phyloP scores from a whole-genome alignment of 2,113 vertebrate species.

The Burhinus oedicnemus region DNA sequence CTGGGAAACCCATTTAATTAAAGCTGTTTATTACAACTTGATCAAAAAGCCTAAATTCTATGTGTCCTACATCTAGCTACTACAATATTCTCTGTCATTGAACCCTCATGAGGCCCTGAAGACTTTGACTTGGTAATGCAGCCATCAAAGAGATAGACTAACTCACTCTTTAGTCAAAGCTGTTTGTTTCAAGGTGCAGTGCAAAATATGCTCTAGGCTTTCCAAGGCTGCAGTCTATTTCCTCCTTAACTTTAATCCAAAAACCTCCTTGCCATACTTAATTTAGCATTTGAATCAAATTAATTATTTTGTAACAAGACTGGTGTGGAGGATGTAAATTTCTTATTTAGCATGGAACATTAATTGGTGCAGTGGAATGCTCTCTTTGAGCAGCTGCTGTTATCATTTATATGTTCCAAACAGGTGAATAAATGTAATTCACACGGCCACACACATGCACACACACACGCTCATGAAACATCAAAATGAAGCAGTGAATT shows the following conservation, averaged over 20 bases:
- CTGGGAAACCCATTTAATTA: conserved; percentile 77
- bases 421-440: background rate
- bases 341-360: conserved; percentile 53
- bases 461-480: background rate
- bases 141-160: conserved; percentile 72
- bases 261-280: conserved; percentile 66
- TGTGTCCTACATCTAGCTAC: conserved; percentile 76
- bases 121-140: conserved; percentile 77
- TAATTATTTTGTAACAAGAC: conserved; percentile 73
- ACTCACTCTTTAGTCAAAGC: conserved; percentile 76
- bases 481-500: background rate
- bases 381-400: conserved; percentile 45
- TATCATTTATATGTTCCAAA: background rate
- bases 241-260: conserved; percentile 64
- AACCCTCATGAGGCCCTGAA: conserved; percentile 68
- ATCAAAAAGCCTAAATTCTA: conserved; percentile 78
- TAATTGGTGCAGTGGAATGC: conserved; percentile 44
- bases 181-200: conserved; percentile 76
- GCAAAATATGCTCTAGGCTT: conserved; percentile 74
- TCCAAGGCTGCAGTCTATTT: conserved; percentile 34
- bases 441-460: background rate
- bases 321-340: conserved; percentile 48
- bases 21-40: conserved; percentile 79
- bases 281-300: conserved; percentile 74
- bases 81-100: conserved; percentile 79